phyloP scores from a whole-genome alignment of 2,113 vertebrate genomes.

The Brienomyrus brachyistius region DNA sequence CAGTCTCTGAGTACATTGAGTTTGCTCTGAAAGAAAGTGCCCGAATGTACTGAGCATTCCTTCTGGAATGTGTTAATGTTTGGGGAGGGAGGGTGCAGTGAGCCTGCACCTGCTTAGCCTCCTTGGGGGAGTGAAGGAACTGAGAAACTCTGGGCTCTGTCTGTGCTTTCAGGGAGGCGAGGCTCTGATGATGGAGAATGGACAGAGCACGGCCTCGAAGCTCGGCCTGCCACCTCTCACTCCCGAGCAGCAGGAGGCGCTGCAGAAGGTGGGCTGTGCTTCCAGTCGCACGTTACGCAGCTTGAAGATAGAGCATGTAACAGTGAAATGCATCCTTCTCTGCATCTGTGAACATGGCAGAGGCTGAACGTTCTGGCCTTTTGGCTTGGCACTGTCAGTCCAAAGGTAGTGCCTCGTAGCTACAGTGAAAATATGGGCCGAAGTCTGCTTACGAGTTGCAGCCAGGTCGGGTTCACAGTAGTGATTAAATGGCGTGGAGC shows the following conservation, averaged over 20 bases:
- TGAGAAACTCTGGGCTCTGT: not conserved
- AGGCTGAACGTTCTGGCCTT: not conserved
- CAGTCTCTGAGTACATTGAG: conserved; percentile 8
- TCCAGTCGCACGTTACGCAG: too few species aligned
- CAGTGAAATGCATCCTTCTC: not conserved
- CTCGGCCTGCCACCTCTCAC: conserved; percentile 94
- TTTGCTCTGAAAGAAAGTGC: conserved; percentile 26
- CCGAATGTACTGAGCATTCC: not conserved
- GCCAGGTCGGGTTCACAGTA: not conserved
- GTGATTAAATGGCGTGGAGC: not conserved
- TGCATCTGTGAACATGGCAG: not conserved
- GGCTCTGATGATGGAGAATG: conserved; percentile 87
- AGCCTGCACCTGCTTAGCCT: not conserved
- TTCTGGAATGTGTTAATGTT: not conserved
- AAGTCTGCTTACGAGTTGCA: not conserved
- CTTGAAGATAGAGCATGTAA: too few species aligned
- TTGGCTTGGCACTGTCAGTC: not conserved
- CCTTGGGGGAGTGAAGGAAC: not conserved
- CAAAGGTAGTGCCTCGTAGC: not conserved
- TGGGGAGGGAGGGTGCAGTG: not conserved
- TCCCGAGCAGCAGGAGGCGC: conserved; percentile 95
- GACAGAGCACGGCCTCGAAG: conserved; percentile 90
- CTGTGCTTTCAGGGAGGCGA: conserved; percentile 68
- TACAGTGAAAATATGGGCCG: not conserved
- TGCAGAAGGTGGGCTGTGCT: conserved; percentile 79